Evolutionary conservation across 2,797 vertebrate species (phyloP).

Genomic region (Sebastes diaconus): DNA sequence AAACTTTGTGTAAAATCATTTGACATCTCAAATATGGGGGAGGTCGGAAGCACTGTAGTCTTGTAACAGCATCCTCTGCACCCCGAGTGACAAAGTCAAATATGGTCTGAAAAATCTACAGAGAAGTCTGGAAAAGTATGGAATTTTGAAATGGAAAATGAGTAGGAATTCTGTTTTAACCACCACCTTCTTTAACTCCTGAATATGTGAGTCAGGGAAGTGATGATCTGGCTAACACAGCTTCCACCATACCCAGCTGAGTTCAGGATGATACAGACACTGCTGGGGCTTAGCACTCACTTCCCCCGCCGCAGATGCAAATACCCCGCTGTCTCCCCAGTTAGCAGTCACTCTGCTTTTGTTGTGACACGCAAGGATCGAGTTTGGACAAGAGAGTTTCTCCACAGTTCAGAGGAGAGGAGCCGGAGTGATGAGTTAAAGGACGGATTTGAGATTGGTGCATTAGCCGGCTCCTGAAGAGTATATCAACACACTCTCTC

Average conservation of each 20-base stretch:
- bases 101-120: too few relatives aligned
- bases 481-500: constrained; percentile 50
- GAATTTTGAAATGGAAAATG: too few relatives aligned
- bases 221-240: background rate
- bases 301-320: constrained; percentile 26
- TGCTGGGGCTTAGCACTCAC: constrained; percentile 14
- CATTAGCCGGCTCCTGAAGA: constrained; percentile 62
- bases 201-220: background rate
- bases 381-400: constrained; percentile 55
- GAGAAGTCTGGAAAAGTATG: too few relatives aligned
- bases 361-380: constrained; percentile 61
- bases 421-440: constrained; percentile 59
- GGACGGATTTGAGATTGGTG: constrained; percentile 61
- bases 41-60: too few relatives aligned
- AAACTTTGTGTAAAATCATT: too few relatives aligned
- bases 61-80: too few relatives aligned
- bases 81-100: too few relatives aligned
- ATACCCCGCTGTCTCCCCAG: constrained; percentile 12
- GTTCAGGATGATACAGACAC: background rate
- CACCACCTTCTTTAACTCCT: background rate
- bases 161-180: background rate
- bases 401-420: constrained; percentile 48
- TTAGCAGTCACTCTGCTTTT: constrained; percentile 48
- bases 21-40: too few relatives aligned
- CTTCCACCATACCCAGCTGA: constrained; percentile 12